Conservation (phyloP, 2,888 invertebrate species). For the Megastigmus dorsalis region DNA sequence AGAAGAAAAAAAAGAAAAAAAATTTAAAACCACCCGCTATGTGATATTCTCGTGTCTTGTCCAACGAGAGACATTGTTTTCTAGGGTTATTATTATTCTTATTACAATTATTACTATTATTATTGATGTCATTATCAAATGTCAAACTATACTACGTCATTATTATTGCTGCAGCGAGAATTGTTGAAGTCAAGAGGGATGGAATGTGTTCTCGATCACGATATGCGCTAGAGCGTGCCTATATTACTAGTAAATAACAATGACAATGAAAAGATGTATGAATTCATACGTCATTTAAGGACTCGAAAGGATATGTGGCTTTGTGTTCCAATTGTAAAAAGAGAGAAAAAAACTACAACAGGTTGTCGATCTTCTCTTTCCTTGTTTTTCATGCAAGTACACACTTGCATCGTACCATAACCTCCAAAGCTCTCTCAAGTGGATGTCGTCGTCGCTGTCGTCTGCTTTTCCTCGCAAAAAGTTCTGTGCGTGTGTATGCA, state of each 20-base stretch:
- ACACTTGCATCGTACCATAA: constrained; percentile 1
- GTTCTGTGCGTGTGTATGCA: too few species aligned
- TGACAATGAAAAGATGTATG: constrained; percentile 11
- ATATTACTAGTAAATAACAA: too few species aligned
- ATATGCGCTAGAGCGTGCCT: constrained; percentile 43
- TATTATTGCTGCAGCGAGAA: constrained; percentile 38
- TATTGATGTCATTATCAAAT: constrained; percentile 15
- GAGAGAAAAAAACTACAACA: too few species aligned
- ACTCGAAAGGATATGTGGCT: not conserved
- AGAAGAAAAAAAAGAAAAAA: constrained; percentile 39
- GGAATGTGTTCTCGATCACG: constrained; percentile 27
- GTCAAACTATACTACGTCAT: constrained; percentile 8
- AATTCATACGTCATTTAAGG: not conserved
- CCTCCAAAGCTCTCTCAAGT: not conserved
- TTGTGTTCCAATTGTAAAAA: not conserved
- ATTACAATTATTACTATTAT: too few species aligned
- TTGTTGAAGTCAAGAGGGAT: not conserved
- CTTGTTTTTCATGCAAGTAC: not conserved
- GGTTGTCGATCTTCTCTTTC: constrained; percentile 25
- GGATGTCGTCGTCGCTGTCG: too few species aligned
- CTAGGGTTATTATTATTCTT: constrained; percentile 50
- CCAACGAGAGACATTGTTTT: constrained; percentile 72
- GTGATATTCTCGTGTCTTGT: constrained; percentile 74
- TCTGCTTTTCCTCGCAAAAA: not conserved
- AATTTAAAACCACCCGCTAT: constrained; percentile 68